Evolutionary conservation across 92 coral and sea anemone genomes (phyloP).

Genomic region (Anthopleura xanthogrammica): DNA sequence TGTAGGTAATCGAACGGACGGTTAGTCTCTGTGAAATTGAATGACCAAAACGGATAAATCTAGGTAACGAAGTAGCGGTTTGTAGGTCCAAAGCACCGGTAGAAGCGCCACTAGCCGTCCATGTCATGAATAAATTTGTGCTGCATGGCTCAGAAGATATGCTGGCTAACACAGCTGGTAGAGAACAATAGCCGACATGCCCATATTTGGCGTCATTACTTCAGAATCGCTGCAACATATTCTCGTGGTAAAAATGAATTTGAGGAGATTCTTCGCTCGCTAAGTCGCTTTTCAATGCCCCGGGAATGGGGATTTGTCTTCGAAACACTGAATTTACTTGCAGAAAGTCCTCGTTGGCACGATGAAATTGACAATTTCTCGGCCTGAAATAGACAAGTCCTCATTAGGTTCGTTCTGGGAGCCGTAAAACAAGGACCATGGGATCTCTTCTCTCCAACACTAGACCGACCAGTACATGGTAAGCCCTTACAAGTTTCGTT

Average conservation of each 20-base stretch:
- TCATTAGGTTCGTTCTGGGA: constrained; percentile 14
- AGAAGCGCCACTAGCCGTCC: constrained; percentile 13
- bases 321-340: constrained; percentile 5
- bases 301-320: constrained; percentile 41
- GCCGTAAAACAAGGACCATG: constrained; percentile 22
- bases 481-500: constrained; percentile 10
- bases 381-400: constrained; percentile 31
- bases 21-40: background rate
- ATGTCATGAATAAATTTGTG: constrained; percentile 8
- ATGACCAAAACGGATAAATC: background rate
- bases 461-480: constrained; percentile 37
- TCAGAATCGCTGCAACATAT: constrained; percentile 24
- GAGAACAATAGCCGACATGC: constrained; percentile 64
- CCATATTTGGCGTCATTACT: constrained; percentile 77
- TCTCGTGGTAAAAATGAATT: constrained; percentile 49
- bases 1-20: background rate
- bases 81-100: constrained; percentile 13
- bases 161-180: constrained; percentile 78
- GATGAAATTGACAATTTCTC: constrained; percentile 33
- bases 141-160: constrained; percentile 12
- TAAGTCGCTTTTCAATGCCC: constrained; percentile 41
- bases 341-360: constrained; percentile 25
- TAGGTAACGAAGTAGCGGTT: constrained; percentile 8
- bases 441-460: constrained; percentile 42
- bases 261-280: constrained; percentile 27